Evolutionary conservation across 2,113 vertebrate species (phyloP), one percentile per base, ranked within the genome.

Genomic region (Tricholaema leucomelas): DNA sequence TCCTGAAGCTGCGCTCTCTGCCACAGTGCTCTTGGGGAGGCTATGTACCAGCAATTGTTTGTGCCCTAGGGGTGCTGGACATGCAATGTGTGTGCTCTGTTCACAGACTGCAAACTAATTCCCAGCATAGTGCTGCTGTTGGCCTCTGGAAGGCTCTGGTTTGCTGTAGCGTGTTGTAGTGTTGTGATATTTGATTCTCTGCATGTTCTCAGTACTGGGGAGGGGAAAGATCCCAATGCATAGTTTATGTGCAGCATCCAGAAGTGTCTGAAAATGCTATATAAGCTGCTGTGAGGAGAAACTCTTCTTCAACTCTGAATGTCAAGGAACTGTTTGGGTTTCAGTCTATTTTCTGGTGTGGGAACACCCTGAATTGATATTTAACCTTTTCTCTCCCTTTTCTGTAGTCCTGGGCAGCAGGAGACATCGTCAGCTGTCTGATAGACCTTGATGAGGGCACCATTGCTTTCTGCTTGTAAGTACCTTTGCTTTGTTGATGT

Each of bases 381-480:
- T 67, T 88, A 85, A 94, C 55, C 30, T 83, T 50, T 82, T 74
- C 56, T 85, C 27, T 88, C 66, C 81, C 85, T 95, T 79, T 79
- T 64, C 12, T 76, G 81, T 96, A 99, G 99, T 99, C 99, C 0
- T 99, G 99, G 99, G 99, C 99, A 15, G 99, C 99, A 5, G 99
- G 99, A 85, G 99, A 99, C 97, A 99, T 99, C 5, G 99, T 99
- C 88, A 99, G 98, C 98, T 99, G 99, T 95, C 96, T 99, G 93
- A 99, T 99, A 38, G 98, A 99, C 97, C 97, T 99, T 87, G 99
- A 99, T 30, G 98, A 99, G 71, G 99, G 98, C 65, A 98, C 97
- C 87, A 99, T 99, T 93, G 98, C 98, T 7, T 99, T 99, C 97
- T 99, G 98, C 95, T 88, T 99, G 99, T 99, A 97, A 98, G 99